A percentile compares a stretch with the other conserved stretches of the same genome.
These are phyloP conservation scores for Phlogophora meticulosa DNA, from an alignment of 2,888 invertebrate species.

Conservation along the genomic window DNA sequence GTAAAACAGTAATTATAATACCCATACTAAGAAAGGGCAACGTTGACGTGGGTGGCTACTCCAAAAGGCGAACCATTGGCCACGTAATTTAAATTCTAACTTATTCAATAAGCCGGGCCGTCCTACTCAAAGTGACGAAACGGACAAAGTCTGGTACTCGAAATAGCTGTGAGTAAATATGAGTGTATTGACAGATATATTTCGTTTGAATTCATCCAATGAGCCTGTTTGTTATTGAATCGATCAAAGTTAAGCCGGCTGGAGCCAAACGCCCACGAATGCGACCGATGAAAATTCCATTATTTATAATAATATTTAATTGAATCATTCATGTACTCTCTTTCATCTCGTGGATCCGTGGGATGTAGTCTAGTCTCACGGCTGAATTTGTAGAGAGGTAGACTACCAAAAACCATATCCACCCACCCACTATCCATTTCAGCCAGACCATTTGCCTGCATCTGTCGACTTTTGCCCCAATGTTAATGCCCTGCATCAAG, in stretches of 20 bases:
- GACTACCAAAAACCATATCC: not conserved
- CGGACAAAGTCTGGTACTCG: constrained; percentile 42
- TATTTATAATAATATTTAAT: constrained; percentile 25
- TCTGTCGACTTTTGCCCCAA: not conserved
- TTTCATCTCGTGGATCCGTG: constrained; percentile 21
- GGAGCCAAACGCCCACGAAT: constrained; percentile 29
- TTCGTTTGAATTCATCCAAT: constrained; percentile 42
- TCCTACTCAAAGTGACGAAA: constrained; percentile 57
- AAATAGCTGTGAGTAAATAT: constrained; percentile 58
- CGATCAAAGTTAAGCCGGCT: constrained; percentile 36
- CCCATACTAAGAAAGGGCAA: constrained; percentile 33
- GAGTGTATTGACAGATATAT: constrained; percentile 41
- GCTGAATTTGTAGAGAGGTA: not conserved
- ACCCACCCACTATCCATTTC: too few relatives aligned
- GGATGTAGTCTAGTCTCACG: not conserved
- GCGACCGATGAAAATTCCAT: constrained; percentile 20
- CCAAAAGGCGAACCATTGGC: constrained; percentile 46
- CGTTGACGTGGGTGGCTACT: constrained; percentile 30
- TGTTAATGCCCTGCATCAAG: not conserved
- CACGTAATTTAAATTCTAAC: constrained; percentile 61
- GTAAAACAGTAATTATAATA: constrained; percentile 9
- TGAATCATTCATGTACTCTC: not conserved
- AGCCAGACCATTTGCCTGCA: too few relatives aligned
- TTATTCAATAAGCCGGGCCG: constrained; percentile 56
- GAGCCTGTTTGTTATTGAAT: constrained; percentile 50